Conservation (phyloP, 2,797 vertebrate genomes). For the Gorsachius magnificus region DNA sequence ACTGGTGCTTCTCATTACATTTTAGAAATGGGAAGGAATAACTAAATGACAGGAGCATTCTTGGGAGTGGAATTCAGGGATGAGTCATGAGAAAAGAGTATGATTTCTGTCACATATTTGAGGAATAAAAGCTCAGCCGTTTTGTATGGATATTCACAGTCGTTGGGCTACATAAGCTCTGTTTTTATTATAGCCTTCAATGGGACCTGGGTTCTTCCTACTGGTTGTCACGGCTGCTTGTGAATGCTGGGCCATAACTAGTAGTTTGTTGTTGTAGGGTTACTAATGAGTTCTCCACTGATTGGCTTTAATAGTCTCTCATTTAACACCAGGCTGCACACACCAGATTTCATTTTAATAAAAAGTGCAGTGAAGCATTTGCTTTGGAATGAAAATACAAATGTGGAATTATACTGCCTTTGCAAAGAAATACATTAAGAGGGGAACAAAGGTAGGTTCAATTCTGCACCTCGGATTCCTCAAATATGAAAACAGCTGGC, state of each 20-base stretch:
- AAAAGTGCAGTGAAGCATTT: slow-evolving; percentile 60
- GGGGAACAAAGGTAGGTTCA: neutral
- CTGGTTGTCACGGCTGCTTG: slow-evolving; percentile 43
- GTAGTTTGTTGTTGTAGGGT: slow-evolving; percentile 50
- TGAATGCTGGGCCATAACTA: slow-evolving; percentile 45
- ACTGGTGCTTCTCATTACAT: slow-evolving; percentile 29
- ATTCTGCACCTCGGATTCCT: neutral
- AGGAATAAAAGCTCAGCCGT: neutral
- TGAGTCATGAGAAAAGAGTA: slow-evolving; percentile 45
- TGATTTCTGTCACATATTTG: slow-evolving; percentile 39
- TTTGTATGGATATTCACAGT: slow-evolving; percentile 28
- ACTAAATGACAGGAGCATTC: slow-evolving; percentile 51
- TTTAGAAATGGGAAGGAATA: slow-evolving; percentile 48
- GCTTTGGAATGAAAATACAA: slow-evolving; percentile 58
- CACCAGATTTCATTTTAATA: slow-evolving; percentile 66
- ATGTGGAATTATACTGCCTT: slow-evolving; percentile 45
- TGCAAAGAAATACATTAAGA: slow-evolving; percentile 34
- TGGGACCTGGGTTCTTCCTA: slow-evolving; percentile 5
- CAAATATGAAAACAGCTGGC: neutral
- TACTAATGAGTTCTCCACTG: slow-evolving; percentile 66
- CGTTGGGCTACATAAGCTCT: neutral
- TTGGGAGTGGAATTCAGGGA: slow-evolving; percentile 33
- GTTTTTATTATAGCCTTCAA: slow-evolving; percentile 20
- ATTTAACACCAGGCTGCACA: slow-evolving; percentile 63
- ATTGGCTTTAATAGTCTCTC: slow-evolving; percentile 65